Evolutionary conservation across 2,888 invertebrate genomes (phyloP).

Genomic region (Tricholauxania praeusta): DNA sequence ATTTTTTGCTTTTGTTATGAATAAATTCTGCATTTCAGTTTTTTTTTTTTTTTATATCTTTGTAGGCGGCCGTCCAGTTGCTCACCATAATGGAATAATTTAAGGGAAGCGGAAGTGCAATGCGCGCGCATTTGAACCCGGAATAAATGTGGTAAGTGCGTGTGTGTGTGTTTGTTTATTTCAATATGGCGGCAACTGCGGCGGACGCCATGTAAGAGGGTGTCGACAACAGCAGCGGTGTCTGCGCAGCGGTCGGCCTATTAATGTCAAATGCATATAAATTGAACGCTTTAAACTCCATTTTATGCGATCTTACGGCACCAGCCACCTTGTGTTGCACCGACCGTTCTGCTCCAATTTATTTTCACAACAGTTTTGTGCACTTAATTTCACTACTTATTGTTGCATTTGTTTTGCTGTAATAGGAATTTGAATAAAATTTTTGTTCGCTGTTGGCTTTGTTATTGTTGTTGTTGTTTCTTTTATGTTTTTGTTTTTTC

Average conservation of each 20-base stretch:
- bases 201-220: conserved; percentile 22
- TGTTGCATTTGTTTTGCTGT: conserved; percentile 12
- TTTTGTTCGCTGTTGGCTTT: neutral
- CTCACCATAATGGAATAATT: conserved; percentile 17
- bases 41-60: conserved; percentile 29
- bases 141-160: neutral
- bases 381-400: neutral
- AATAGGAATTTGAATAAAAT: conserved; percentile 14
- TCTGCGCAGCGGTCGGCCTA: conserved; percentile 24
- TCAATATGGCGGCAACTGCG: conserved; percentile 30
- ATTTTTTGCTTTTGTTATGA: neutral
- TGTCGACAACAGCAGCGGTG: neutral
- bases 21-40: conserved; percentile 21
- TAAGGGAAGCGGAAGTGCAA: conserved; percentile 34
- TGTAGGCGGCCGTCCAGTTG: neutral
- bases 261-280: conserved; percentile 43
- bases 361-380: neutral
- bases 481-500: too few species aligned
- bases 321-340: neutral
- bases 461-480: too few species aligned
- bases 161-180: neutral
- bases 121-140: conserved; percentile 32
- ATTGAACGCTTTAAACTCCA: conserved; percentile 40
- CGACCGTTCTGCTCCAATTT: neutral
- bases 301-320: conserved; percentile 14